These are phyloP conservation scores for Drosophila truncata DNA, from an alignment of 1,140 invertebrate genomes.

Conservation along the genomic window DNA sequence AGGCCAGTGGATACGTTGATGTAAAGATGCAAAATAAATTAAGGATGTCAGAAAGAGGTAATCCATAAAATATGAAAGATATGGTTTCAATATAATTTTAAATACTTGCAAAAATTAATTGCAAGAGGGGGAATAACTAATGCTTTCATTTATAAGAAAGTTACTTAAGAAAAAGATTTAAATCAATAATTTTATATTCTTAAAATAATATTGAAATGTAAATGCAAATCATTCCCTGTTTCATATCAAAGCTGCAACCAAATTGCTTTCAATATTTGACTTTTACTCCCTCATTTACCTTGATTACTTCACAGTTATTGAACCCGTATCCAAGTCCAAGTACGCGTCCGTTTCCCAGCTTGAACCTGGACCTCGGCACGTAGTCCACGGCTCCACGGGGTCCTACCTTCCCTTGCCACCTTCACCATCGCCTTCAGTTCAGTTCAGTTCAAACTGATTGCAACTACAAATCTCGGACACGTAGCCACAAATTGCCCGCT, in stretches of 20 bases:
- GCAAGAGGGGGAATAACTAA: neutral
- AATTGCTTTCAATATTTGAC: slow-evolving; percentile 32
- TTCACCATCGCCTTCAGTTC: slow-evolving; percentile 29
- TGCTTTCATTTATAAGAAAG: neutral
- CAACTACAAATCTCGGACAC: slow-evolving; percentile 67
- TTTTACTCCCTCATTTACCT: slow-evolving; percentile 18
- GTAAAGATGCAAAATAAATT: neutral
- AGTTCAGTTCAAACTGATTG: slow-evolving; percentile 77
- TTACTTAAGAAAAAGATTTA: neutral
- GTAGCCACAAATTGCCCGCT: slow-evolving; percentile 70
- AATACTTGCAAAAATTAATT: neutral
- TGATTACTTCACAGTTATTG: slow-evolving; percentile 52
- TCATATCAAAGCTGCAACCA: neutral
- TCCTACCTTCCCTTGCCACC: slow-evolving; percentile 4
- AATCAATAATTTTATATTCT: neutral
- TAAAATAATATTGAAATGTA: neutral
- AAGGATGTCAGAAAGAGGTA: slow-evolving; percentile 3
- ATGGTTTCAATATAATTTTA: neutral
- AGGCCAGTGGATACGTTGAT: slow-evolving; percentile 16
- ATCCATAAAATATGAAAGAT: neutral
- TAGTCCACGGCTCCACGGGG: slow-evolving; percentile 53
- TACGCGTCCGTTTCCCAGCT: neutral
- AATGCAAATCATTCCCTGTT: neutral
- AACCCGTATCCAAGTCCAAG: slow-evolving; percentile 18
- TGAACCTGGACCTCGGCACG: slow-evolving; percentile 53